Percentiles rank a stretch among this genome's conserved stretches.
phyloP scores from a whole-genome alignment of 2,888 invertebrate genomes.

The Caenorhabditis japonica region DNA sequence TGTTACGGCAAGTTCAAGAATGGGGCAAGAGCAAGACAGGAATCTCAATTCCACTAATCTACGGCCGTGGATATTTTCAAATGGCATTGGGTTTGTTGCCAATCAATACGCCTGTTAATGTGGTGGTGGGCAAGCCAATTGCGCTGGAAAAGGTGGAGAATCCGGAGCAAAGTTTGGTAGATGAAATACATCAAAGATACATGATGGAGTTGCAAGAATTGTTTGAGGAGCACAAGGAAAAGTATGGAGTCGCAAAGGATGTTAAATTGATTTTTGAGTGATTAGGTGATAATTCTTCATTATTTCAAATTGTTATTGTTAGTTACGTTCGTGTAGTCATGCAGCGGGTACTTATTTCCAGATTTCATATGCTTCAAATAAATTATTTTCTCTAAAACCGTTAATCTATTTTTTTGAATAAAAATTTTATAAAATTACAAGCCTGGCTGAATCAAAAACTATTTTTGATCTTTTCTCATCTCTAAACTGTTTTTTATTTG shows the following conservation, averaged over 20 bases:
- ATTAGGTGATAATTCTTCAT: no score
- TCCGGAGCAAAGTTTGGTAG: slow-evolving; percentile 85
- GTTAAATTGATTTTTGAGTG: slow-evolving; percentile 55
- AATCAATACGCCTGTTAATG: slow-evolving; percentile 85
- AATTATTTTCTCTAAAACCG: no score
- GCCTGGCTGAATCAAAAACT: no score
- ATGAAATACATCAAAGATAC: slow-evolving; percentile 86
- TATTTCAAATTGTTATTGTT: slow-evolving; percentile 1
- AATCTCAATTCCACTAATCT: slow-evolving; percentile 77
- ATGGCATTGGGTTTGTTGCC: slow-evolving; percentile 85
- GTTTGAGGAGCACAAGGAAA: slow-evolving; percentile 88
- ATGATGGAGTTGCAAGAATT: slow-evolving; percentile 83
- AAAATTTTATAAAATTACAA: no score
- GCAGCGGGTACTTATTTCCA: no score
- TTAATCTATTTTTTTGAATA: no score
- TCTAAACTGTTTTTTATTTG: no score
- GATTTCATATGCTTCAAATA: no score
- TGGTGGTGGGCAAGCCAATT: slow-evolving; percentile 91
- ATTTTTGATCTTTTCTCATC: no score
- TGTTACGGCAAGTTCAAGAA: slow-evolving; percentile 62
- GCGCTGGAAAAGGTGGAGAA: slow-evolving; percentile 83
- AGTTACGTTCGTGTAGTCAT: not conserved
- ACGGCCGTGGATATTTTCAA: slow-evolving; percentile 81
- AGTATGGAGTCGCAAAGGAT: slow-evolving; percentile 80
- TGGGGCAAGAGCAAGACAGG: slow-evolving; percentile 76